These are phyloP conservation scores for Archaeoteleia sp. DNA, from an alignment of 2,888 invertebrate species.

Conservation along the genomic window DNA sequence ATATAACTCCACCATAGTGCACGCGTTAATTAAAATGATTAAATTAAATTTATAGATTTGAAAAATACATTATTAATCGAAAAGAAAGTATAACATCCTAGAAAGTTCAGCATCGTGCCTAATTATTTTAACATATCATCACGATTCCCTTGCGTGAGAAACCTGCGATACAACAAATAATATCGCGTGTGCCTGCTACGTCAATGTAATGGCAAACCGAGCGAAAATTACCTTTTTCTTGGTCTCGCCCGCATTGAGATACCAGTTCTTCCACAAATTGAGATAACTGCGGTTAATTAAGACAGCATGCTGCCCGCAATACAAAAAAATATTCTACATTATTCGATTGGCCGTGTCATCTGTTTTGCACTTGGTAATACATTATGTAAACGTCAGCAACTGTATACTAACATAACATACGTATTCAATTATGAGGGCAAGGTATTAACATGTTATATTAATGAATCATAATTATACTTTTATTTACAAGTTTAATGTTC, in stretches of 20 bases:
- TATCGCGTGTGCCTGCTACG: constrained; percentile 28
- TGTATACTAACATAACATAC: constrained; percentile 5
- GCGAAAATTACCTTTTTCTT: constrained; percentile 33
- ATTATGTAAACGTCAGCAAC: constrained; percentile 8
- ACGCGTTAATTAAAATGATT: too few relatives aligned
- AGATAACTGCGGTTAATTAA: constrained; percentile 22
- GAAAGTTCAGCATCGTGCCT: constrained; percentile 12
- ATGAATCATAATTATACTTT: too few relatives aligned
- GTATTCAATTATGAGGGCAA: neutral
- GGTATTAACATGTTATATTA: too few relatives aligned
- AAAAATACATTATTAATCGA: constrained; percentile 5
- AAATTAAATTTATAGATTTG: too few relatives aligned
- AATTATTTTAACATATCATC: constrained; percentile 32
- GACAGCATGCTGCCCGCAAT: constrained; percentile 7
- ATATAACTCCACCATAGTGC: too few relatives aligned
- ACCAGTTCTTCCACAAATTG: constrained; percentile 25
- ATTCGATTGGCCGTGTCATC: constrained; percentile 21
- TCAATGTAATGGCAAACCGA: constrained; percentile 23
- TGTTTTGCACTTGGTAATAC: constrained; percentile 11
- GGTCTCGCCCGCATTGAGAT: constrained; percentile 14
- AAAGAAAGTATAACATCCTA: neutral
- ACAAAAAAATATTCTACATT: constrained; percentile 23
- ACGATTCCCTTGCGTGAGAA: constrained; percentile 25
- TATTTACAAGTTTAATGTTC: too few relatives aligned
- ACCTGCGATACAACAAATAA: constrained; percentile 28